Evolutionary conservation across 30 jellyfish, hydroid and myxozoan genomes (phyloP), one percentile per base, ranked within the genome.

Genomic region (Aurelia coerulea): DNA sequence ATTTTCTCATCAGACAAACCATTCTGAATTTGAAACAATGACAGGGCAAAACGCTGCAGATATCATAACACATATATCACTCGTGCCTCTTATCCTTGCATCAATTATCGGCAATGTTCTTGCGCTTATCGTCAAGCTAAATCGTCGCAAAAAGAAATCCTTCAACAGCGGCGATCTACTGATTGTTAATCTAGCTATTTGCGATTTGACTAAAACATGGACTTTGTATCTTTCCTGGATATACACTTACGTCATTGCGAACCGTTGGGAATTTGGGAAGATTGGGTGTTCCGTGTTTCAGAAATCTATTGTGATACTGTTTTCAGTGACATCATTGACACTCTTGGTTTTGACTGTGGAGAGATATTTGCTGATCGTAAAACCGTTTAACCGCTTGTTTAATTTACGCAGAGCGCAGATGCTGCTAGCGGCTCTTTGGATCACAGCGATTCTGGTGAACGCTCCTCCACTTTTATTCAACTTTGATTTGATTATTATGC

Each of bases 151-250:
- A 60, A 17, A 16, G 68, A 39, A 31, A 59, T 12, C 68, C 13
- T 83, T 83, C 86, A 83, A 83, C 80, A 60, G 92, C 39, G 92
- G 92, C 13, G 92, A 83, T 42, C 42, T 83, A 70, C 78, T 83
- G 35, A 83, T 83, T 6, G 68, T 83, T 51, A 83, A 83, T 68
- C 68, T 83, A 32, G 92, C 92, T 4, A 56, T 83, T 10, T 83
- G 87, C 74, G 92, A 83, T 31, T 17, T 83, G 23, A 83, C 62
- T 69, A 83, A 83, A 65, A 83, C 92, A 42, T 83, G 92, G 86
- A 41, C 80, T 51, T 10, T 72, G 62, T 71, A 67, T 23, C 31
- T 83, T 19, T 32, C 73, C n/a, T 83, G 92, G 92, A 69, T 62
- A 8, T 71, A 70, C 63, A 29, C 65, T 2, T 42, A 54, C 49